Evolutionary conservation across 1,140 invertebrate genomes (phyloP).

Genomic region (Chrysoperla carnea): DNA sequence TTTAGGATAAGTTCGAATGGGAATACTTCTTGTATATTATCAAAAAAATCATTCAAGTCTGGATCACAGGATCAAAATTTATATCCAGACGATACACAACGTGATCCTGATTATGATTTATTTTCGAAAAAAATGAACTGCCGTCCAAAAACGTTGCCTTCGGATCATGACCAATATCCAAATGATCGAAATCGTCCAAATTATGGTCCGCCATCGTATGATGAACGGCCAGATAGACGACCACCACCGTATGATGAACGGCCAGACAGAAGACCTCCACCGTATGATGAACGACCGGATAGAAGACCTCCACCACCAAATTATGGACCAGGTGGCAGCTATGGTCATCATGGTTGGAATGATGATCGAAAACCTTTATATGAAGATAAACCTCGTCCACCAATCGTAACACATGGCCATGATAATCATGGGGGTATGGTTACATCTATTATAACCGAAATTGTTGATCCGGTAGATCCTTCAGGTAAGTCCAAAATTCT

Average conservation of each 20-base stretch:
- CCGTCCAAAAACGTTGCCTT: constrained; percentile 7
- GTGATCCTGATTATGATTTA: constrained; percentile 39
- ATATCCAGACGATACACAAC: constrained; percentile 21
- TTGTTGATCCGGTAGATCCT: constrained; percentile 5
- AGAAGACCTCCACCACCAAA: not conserved
- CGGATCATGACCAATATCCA: too few species aligned
- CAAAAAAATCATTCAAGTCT: constrained; percentile 20
- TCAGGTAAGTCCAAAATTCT: not conserved
- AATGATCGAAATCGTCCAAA: not conserved
- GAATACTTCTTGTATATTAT: constrained; percentile 38
- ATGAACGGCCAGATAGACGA: not conserved
- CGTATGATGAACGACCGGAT: constrained; percentile 3
- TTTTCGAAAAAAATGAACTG: constrained; percentile 34
- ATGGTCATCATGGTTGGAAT: not conserved
- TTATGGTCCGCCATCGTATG: not conserved
- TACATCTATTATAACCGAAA: constrained; percentile 18
- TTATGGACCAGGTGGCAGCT: not conserved
- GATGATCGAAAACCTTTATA: not conserved
- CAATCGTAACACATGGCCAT: constrained; percentile 11
- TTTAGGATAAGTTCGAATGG: constrained; percentile 37
- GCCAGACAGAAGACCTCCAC: constrained; percentile 1
- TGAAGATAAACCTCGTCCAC: not conserved
- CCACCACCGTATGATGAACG: not conserved
- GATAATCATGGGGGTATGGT: constrained; percentile 15
- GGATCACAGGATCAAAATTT: constrained; percentile 9